Conservation (phyloP, 2,888 invertebrate genomes). For the Nomada hirtipes region DNA sequence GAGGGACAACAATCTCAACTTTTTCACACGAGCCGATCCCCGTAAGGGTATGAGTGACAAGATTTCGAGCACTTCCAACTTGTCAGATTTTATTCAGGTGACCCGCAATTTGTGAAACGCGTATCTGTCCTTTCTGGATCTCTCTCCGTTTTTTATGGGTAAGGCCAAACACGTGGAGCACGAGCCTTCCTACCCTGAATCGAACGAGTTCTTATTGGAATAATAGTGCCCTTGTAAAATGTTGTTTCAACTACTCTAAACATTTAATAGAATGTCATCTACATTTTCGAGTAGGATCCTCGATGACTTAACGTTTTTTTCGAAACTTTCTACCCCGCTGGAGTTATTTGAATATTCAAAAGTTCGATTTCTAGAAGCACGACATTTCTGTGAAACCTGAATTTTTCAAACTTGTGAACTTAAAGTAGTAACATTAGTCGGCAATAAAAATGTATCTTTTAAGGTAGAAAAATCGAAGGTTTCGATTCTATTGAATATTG, state of each 20-base stretch:
- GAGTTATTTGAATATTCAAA: background rate
- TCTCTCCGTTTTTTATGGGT: background rate
- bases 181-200: background rate
- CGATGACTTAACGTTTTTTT: background rate
- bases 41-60: background rate
- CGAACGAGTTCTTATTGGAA: background rate
- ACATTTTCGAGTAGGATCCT: background rate
- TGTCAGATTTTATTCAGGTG: constrained; percentile 5
- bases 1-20: constrained; percentile 7
- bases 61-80: background rate
- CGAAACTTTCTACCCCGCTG: background rate
- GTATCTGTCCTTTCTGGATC: background rate
- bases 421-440: too few relatives aligned
- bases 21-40: constrained; percentile 1
- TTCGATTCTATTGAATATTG: too few relatives aligned
- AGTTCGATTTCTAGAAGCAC: background rate
- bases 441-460: too few relatives aligned
- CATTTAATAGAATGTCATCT: background rate
- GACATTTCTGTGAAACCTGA: too few relatives aligned
- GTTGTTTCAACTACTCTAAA: background rate
- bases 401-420: too few relatives aligned
- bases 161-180: background rate
- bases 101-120: background rate
- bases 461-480: too few relatives aligned
- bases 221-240: background rate